These are phyloP conservation scores for Trilocha varians DNA, from an alignment of 2,888 invertebrate genomes.

Conservation along the genomic window DNA sequence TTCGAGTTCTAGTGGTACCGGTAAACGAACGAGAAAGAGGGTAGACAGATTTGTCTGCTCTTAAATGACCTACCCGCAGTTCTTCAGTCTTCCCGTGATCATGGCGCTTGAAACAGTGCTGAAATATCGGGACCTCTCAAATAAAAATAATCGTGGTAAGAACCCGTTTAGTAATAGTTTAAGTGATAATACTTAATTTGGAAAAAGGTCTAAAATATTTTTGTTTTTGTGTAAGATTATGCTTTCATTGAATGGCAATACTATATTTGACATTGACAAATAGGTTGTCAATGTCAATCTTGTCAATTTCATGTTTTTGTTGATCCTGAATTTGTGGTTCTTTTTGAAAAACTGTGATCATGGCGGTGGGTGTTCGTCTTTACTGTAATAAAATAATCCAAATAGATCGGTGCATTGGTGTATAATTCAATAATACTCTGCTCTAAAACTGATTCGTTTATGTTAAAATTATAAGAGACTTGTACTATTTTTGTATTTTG, in stretches of 20 bases:
- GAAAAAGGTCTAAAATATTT: too few relatives aligned
- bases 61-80: too few relatives aligned
- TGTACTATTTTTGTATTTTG: not conserved
- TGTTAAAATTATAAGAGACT: constrained; percentile 25
- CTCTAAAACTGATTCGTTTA: constrained; percentile 1
- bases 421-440: too few relatives aligned
- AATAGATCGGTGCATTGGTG: constrained; percentile 34
- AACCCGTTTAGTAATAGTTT: too few relatives aligned
- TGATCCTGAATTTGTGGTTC: constrained; percentile 22
- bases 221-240: not conserved
- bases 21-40: too few relatives aligned
- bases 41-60: too few relatives aligned
- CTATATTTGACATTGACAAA: constrained; percentile 10
- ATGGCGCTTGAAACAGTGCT: too few relatives aligned
- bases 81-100: too few relatives aligned
- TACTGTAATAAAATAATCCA: constrained; percentile 34
- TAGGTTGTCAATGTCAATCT: constrained; percentile 18
- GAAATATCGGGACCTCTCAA: too few relatives aligned
- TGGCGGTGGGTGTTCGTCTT: constrained; percentile 65
- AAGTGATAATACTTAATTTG: too few relatives aligned
- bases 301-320: constrained; percentile 4
- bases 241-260: constrained; percentile 2
- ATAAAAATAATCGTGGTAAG: too few relatives aligned
- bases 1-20: too few relatives aligned
- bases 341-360: constrained; percentile 59